A percentile compares a stretch with the other conserved stretches of the same genome.
Conservation (phyloP, 2,888 invertebrate genomes). For the Spodoptera littoralis region DNA sequence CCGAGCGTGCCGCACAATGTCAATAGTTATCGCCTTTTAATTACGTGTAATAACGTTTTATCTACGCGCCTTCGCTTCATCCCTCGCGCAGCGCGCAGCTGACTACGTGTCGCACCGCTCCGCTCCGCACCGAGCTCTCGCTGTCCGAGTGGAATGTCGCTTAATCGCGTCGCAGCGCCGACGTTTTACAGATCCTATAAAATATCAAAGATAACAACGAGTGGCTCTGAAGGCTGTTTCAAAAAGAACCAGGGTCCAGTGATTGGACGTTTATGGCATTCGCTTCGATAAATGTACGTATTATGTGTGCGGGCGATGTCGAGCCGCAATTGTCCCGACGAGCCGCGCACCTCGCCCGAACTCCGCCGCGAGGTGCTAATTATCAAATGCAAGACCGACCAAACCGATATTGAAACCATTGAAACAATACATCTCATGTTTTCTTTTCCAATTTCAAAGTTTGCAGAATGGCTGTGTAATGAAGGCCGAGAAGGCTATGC, state of each 20-base stretch:
- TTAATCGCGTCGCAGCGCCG: slow-evolving; percentile 85
- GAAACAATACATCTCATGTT: slow-evolving; percentile 87
- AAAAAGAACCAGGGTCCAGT: slow-evolving; percentile 75
- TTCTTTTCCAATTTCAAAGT: slow-evolving; percentile 87
- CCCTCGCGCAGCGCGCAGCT: slow-evolving; percentile 56
- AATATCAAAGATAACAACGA: slow-evolving; percentile 88
- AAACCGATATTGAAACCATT: slow-evolving; percentile 86
- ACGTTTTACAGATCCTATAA: slow-evolving; percentile 88
- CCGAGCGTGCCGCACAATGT: slow-evolving; percentile 75
- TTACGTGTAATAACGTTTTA: slow-evolving; percentile 81
- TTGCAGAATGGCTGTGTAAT: slow-evolving; percentile 87
- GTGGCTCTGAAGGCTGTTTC: slow-evolving; percentile 77
- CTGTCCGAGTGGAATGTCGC: slow-evolving; percentile 81
- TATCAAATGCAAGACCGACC: slow-evolving; percentile 86
- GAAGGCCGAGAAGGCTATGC: slow-evolving; percentile 86
- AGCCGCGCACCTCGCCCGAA: slow-evolving; percentile 61
- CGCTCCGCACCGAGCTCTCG: slow-evolving; percentile 48
- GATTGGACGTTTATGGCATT: slow-evolving; percentile 86
- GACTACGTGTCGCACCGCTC: too few species aligned
- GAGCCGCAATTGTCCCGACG: slow-evolving; percentile 72
- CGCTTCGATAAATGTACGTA: slow-evolving; percentile 81
- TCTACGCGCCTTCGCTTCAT: slow-evolving; percentile 69
- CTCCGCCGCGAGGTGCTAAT: slow-evolving; percentile 85
- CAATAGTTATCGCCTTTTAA: slow-evolving; percentile 82
- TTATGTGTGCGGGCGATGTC: slow-evolving; percentile 70